Conservation (phyloP, 2,888 invertebrate genomes). For the Conchocele bisecta region DNA sequence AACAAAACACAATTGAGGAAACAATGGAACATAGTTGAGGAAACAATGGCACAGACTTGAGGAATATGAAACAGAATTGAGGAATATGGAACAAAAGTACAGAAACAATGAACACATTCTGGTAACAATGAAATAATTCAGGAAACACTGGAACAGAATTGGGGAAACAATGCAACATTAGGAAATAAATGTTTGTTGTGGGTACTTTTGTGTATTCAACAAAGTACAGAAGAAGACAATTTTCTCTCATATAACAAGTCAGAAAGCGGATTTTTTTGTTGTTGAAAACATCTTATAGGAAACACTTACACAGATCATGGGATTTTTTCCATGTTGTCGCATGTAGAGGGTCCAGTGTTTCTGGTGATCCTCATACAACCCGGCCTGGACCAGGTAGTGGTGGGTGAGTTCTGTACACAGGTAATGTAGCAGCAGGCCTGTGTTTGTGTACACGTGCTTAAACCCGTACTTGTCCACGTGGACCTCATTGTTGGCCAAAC, state of each 20-base stretch:
- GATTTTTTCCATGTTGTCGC: slow-evolving; percentile 68
- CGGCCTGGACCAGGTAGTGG: slow-evolving; percentile 82
- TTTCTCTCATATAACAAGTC: too few relatives aligned
- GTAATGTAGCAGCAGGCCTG: slow-evolving; percentile 84
- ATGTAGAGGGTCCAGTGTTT: slow-evolving; percentile 82
- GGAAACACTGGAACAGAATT: too few relatives aligned
- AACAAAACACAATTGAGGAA: too few relatives aligned
- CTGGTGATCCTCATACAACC: slow-evolving; percentile 80
- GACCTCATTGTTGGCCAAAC: slow-evolving; percentile 78
- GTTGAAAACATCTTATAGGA: background rate
- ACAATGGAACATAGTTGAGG: too few relatives aligned
- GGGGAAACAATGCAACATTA: too few relatives aligned
- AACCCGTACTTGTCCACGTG: slow-evolving; percentile 85
- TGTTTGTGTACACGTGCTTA: slow-evolving; percentile 83
- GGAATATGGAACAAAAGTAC: too few relatives aligned
- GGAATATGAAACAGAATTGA: too few relatives aligned
- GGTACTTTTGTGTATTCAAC: background rate
- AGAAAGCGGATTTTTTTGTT: too few relatives aligned
- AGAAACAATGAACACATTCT: too few relatives aligned
- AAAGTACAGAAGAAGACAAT: too few relatives aligned
- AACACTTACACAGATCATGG: slow-evolving; percentile 45
- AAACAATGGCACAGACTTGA: too few relatives aligned
- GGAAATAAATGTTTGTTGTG: background rate
- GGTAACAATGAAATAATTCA: too few relatives aligned
- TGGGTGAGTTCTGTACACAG: slow-evolving; percentile 84